These are phyloP conservation scores for Alouatta palliata DNA, from an alignment of 2,113 vertebrate genomes.

Conservation along the genomic window DNA sequence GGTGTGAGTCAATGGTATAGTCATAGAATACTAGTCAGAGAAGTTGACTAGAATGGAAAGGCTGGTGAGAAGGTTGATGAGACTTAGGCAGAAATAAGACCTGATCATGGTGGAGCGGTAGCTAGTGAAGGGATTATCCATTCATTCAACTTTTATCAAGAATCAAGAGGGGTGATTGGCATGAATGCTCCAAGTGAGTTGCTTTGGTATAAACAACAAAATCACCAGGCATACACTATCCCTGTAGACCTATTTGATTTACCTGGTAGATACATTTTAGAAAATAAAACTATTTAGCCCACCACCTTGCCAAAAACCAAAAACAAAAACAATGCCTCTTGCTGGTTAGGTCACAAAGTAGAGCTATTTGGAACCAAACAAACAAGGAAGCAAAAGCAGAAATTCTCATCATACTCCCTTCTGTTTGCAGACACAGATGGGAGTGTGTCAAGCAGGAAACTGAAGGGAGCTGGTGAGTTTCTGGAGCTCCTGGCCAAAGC, in stretches of 20 bases:
- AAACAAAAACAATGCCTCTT: background rate
- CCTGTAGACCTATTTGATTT: background rate
- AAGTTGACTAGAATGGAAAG: background rate
- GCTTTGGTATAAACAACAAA: background rate
- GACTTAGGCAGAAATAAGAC: background rate
- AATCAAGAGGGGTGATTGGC: background rate
- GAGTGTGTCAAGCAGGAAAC: background rate
- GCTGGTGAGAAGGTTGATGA: background rate
- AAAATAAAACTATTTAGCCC: background rate
- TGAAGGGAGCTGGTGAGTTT: background rate
- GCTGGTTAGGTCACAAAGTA: background rate
- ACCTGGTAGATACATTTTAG: background rate
- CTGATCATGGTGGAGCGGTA: too few species aligned
- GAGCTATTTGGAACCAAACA: background rate
- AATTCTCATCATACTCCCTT: accelerated
- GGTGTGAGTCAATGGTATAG: background rate
- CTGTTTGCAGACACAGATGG: background rate
- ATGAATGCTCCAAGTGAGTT: background rate
- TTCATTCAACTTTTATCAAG: background rate
- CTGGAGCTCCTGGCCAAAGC: background rate
- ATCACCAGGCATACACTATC: background rate
- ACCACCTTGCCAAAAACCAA: background rate
- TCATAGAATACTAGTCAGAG: background rate
- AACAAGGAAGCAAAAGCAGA: background rate
- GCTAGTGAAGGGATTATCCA: background rate